Evolutionary conservation across 2,888 invertebrate genomes (phyloP).

Genomic region (Branchellion lobata): DNA sequence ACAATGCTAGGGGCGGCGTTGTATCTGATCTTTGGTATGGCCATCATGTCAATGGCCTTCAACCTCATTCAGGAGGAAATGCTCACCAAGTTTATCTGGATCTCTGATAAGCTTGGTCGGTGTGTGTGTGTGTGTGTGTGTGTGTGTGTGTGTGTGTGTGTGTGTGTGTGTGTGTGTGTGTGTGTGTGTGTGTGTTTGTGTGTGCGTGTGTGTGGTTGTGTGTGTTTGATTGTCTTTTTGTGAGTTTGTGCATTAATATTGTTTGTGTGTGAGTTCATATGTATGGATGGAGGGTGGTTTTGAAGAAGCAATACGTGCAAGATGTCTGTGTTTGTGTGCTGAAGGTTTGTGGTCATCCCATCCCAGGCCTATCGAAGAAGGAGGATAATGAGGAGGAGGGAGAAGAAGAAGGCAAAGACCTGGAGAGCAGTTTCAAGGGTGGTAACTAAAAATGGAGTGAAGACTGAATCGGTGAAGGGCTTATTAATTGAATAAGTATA

Average conservation of each 20-base stretch:
- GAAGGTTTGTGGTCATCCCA: too few relatives aligned
- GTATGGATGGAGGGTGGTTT: too few relatives aligned
- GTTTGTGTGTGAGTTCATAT: background rate
- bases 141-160: background rate
- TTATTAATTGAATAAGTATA: too few relatives aligned
- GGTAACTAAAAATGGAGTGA: background rate
- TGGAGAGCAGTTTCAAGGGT: background rate
- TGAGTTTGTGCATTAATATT: background rate
- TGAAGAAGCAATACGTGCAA: too few relatives aligned
- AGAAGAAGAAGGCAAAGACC: background rate
- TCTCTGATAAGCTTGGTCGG: conserved; percentile 59
- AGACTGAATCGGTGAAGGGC: too few relatives aligned
- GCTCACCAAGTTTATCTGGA: conserved; percentile 60
- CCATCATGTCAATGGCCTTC: conserved; percentile 63
- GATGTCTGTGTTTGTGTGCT: too few relatives aligned
- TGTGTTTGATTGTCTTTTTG: background rate
- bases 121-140: background rate
- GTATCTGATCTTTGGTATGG: conserved; percentile 62
- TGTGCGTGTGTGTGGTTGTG: background rate
- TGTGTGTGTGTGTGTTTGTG: background rate
- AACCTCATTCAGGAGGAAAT: conserved; percentile 62
- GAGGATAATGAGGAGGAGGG: background rate
- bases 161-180: background rate
- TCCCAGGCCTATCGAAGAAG: conserved; percentile 8
- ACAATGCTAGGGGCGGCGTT: conserved; percentile 59